These are phyloP conservation scores for Gryllus bimaculatus DNA, from an alignment of 1,140 invertebrate genomes.

Conservation along the genomic window DNA sequence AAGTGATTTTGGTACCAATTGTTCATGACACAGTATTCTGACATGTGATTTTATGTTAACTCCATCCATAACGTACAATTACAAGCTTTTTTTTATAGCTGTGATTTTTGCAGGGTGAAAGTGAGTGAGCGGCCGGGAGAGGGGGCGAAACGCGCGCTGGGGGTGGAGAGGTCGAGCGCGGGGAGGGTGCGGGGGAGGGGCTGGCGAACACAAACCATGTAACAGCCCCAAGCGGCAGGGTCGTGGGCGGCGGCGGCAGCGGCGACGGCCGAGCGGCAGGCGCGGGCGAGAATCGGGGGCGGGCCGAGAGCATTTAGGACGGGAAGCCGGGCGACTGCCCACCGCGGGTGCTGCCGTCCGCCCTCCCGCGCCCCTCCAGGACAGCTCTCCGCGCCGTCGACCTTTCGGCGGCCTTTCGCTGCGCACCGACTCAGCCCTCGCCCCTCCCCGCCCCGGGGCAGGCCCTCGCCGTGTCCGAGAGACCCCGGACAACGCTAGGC, in stretches of 20 bases:
- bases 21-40: slow-evolving; percentile 1
- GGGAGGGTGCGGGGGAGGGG: too few species aligned
- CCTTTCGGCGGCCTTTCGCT: neutral
- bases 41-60: slow-evolving; percentile 5
- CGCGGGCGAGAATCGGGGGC: neutral
- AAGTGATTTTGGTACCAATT: neutral
- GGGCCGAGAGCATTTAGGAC: too few species aligned
- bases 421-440: too few species aligned
- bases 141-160: neutral
- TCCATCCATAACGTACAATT: neutral
- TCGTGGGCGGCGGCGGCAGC: too few species aligned
- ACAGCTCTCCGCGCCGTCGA: neutral
- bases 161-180: neutral
- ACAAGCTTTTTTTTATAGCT: neutral
- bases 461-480: neutral
- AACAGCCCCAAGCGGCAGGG: neutral
- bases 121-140: neutral
- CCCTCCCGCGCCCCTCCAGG: neutral
- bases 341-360: too few species aligned
- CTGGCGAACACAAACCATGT: neutral
- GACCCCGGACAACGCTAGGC: neutral
- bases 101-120: neutral
- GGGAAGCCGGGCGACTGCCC: too few species aligned
- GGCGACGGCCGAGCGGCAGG: neutral
- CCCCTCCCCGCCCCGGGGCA: neutral